phyloP scores from a whole-genome alignment of 2,113 vertebrate genomes.

The Etheostoma spectabile region DNA sequence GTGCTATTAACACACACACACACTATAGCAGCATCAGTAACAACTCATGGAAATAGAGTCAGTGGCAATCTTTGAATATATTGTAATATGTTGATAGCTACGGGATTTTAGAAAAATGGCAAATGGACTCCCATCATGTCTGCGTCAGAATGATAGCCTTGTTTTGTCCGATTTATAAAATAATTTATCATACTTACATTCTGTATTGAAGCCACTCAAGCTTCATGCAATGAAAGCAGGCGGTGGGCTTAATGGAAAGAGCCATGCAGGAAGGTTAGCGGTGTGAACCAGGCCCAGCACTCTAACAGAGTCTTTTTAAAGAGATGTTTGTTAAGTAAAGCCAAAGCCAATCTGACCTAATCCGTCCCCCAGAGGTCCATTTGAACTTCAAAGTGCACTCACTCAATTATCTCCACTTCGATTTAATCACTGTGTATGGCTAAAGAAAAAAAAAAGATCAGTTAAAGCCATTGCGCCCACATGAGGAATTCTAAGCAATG shows the following conservation, averaged over 20 bases:
- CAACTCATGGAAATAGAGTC: constrained; percentile 51
- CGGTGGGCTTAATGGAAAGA: constrained; percentile 17
- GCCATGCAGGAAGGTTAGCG: background rate
- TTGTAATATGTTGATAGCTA: constrained; percentile 22
- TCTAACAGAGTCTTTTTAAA: background rate
- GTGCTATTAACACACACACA: constrained; percentile 5
- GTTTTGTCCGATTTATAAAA: constrained; percentile 46
- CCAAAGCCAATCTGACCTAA: constrained; percentile 21
- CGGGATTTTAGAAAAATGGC: constrained; percentile 38
- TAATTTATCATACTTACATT: constrained; percentile 24
- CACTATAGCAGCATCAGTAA: constrained; percentile 8
- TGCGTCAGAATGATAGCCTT: constrained; percentile 40
- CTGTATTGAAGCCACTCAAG: constrained; percentile 36
- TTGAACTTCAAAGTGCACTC: constrained; percentile 29
- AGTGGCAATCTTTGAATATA: constrained; percentile 38
- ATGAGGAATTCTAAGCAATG: too few relatives aligned
- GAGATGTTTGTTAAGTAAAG: constrained; percentile 18
- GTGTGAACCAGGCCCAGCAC: background rate
- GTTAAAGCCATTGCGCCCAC: too few relatives aligned
- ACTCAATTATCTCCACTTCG: constrained; percentile 35
- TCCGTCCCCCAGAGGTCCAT: constrained; percentile 7
- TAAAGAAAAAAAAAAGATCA: constrained; percentile 3
- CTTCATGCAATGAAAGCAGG: constrained; percentile 22
- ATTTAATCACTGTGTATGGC: constrained; percentile 6
- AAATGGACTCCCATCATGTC: constrained; percentile 45